Evolutionary conservation across 2,888 invertebrate genomes (phyloP).

Genomic region (Vesta saturnalis): DNA sequence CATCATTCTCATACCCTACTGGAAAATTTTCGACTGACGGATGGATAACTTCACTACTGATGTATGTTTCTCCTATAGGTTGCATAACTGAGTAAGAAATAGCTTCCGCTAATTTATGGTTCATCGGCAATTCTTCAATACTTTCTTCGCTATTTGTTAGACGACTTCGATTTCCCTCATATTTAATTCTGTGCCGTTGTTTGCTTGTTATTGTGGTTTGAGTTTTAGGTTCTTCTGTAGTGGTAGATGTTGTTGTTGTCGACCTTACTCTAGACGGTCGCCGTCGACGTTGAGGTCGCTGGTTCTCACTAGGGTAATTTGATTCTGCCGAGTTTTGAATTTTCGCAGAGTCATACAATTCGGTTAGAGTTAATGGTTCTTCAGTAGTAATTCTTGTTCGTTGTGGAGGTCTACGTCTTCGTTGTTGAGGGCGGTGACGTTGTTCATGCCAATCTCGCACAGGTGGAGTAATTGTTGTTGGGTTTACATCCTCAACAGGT

Average conservation of each 20-base stretch:
- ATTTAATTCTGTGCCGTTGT: constrained; percentile 21
- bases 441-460: constrained; percentile 37
- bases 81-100: constrained; percentile 13
- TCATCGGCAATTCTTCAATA: constrained; percentile 30
- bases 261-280: constrained; percentile 37
- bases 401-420: constrained; percentile 44
- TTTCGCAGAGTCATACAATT: constrained; percentile 50
- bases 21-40: constrained; percentile 18
- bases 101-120: constrained; percentile 34
- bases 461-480: constrained; percentile 36
- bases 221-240: constrained; percentile 13
- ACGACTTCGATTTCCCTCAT: constrained; percentile 24
- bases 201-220: constrained; percentile 4
- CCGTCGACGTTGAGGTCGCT: constrained; percentile 43
- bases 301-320: constrained; percentile 21
- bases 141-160: constrained; percentile 25
- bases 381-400: constrained; percentile 38
- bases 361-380: constrained; percentile 38
- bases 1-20: constrained; percentile 19
- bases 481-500: constrained; percentile 41
- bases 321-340: constrained; percentile 45
- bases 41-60: constrained; percentile 4
- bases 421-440: constrained; percentile 34
- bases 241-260: constrained; percentile 17
- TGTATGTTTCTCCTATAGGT: constrained; percentile 4